Conservation (phyloP, 2,888 invertebrate genomes). For the Elysia crispata region DNA sequence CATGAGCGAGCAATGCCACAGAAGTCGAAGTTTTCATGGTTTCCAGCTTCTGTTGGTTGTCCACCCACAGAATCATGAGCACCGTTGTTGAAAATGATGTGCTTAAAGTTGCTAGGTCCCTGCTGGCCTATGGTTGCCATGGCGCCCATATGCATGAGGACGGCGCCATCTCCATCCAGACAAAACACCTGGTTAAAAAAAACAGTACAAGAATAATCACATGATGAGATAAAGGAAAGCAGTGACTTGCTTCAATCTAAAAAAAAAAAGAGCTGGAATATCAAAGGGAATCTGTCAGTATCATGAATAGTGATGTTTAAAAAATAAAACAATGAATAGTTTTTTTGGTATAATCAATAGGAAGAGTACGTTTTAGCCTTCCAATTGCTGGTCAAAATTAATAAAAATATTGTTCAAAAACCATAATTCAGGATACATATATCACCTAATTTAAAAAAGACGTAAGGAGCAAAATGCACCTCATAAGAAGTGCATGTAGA, state of each 20-base stretch:
- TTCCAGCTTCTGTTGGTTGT: conserved; percentile 76
- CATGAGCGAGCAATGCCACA: conserved; percentile 70
- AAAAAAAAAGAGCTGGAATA: no score
- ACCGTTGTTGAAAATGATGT: conserved; percentile 78
- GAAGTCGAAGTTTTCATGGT: conserved; percentile 68
- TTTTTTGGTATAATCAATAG: no score
- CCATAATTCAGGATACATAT: no score
- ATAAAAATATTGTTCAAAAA: no score
- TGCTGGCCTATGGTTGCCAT: conserved; percentile 76
- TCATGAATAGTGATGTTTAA: no score
- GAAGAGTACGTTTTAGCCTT: no score
- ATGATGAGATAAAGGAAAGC: not conserved
- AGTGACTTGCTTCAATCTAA: not conserved
- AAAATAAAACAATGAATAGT: no score
- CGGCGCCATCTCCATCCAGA: conserved; percentile 78
- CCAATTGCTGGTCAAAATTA: no score
- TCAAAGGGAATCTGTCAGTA: no score
- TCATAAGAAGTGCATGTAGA: no score
- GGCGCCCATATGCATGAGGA: conserved; percentile 78
- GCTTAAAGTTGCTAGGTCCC: conserved; percentile 75
- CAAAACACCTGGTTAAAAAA: conserved; percentile 71
- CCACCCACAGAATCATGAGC: conserved; percentile 79
- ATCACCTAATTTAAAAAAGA: no score
- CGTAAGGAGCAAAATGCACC: no score
- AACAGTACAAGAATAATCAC: not conserved